A percentile compares a stretch with the other conserved stretches of the same genome.
phyloP scores from a whole-genome alignment of 2,888 invertebrate species.

The Hypselothyrea guttata region DNA sequence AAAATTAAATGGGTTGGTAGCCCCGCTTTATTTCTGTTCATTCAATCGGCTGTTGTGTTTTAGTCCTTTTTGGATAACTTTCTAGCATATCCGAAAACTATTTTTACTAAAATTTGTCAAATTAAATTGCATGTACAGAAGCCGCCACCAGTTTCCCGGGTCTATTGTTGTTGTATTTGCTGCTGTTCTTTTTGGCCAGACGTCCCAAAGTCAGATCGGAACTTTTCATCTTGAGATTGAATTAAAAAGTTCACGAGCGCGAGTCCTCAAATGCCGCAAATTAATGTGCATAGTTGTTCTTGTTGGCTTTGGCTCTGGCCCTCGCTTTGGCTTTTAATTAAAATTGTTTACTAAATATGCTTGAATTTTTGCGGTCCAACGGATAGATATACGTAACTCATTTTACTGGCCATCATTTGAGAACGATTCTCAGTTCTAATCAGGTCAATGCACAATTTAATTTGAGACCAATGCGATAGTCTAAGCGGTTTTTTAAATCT shows the following conservation, averaged over 20 bases:
- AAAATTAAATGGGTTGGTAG: constrained; percentile 66
- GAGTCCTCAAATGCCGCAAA: constrained; percentile 67
- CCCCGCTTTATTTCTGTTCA: constrained; percentile 9
- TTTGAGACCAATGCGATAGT: constrained; percentile 40
- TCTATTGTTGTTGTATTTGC: background rate
- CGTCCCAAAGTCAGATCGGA: constrained; percentile 43
- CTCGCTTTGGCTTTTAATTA: constrained; percentile 63
- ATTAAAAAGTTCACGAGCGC: constrained; percentile 70
- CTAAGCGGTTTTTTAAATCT: constrained; percentile 21
- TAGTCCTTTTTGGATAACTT: constrained; percentile 32
- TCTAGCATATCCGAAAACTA: constrained; percentile 51
- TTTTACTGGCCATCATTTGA: constrained; percentile 12
- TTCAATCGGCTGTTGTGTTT: constrained; percentile 3
- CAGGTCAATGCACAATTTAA: constrained; percentile 70
- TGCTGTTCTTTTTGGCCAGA: constrained; percentile 32
- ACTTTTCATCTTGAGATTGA: constrained; percentile 63
- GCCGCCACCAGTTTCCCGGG: background rate
- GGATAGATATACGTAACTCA: constrained; percentile 14
- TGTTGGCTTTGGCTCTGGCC: constrained; percentile 15
- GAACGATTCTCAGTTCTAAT: constrained; percentile 38
- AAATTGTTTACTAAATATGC: constrained; percentile 74
- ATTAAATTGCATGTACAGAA: constrained; percentile 72
- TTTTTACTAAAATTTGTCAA: constrained; percentile 73
- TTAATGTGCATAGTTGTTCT: constrained; percentile 65
- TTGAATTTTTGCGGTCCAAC: constrained; percentile 53